Evolutionary conservation across 2,113 vertebrate species (phyloP), one percentile per base, ranked within the genome.

Genomic region (Atractosteus spatula): DNA sequence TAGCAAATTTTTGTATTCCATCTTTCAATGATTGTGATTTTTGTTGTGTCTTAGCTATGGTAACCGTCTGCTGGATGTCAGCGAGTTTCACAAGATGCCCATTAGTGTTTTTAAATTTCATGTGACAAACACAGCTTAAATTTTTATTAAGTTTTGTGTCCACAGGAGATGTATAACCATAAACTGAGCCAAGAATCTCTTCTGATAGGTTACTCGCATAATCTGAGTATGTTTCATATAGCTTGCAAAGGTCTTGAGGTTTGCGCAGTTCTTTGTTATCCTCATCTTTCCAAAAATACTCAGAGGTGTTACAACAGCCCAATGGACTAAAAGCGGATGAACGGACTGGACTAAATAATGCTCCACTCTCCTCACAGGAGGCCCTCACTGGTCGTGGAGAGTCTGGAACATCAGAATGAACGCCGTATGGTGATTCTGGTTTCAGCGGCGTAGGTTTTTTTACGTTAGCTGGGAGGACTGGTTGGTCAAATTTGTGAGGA

Each of bases 391-490:
- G 95, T 3, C 94, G 91, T 66, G 95, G 94, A 5, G 96, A 96
- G 82, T 96, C 96, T 0, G 94, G 92, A 51, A 93, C 76, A 54
- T 96, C 96, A 2, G 91, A 85, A 14, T 89, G 76, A 47, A 87
- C 85, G 68, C 91, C 86, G 29, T 92, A 97, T 0, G 95, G 95
- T 62, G 90, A 92, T 54, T 95, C 95, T 12, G 95, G 96, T 77
- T 97, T 98, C 56, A 94, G 93, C 69, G 97, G 96, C 63, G 96
- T 99, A 72, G 97, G 97, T 73, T 98, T 99, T 84, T 86, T 96
- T 70, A 99, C 89, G 41, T 96, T 93, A 77, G 95, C 96, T 72
- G 97, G 94, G 64, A 98, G 95, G 77, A 85, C 86, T 29, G 94
- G 94, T 16, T 92, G 86, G 85, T 98, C 95, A 86, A 92, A 97